Evolutionary conservation across 2,888 invertebrate species (phyloP), one percentile per base, ranked within the genome.

Genomic region (Panopea generosa): DNA sequence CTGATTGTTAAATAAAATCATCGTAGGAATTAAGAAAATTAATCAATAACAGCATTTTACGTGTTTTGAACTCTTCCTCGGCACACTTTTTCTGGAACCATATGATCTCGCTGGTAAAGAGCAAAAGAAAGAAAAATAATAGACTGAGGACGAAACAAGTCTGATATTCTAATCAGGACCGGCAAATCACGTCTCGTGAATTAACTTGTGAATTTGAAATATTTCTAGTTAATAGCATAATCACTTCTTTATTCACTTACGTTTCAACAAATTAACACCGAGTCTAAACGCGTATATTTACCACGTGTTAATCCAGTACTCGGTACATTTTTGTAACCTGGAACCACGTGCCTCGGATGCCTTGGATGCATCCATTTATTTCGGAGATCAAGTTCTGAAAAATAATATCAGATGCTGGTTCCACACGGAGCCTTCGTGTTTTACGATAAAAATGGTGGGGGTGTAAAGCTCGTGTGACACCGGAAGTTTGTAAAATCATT

Each of bases 211-310:
- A 65, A 65, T 77, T 73, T 63, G 60, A 66, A 49, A 45, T 47
- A 60, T 60, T 33, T 56, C 40, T 49, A 55, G 65, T 43, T 77
- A 77, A 73, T 71, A 77, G 53, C 50, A 61, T 72, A 77, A 77
- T 63, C 59, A 55, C 55, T 72, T 77, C 72, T 65, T 68, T 69
- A 77, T 77, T 72, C 69, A 55, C 72, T 60, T 43, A 45, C 60
- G 49, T 77, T 68, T 77, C 77, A 77, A 69, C 77, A 77, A 77
- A 77, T 77, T 77, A 72, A 67, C 76, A 66, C 76, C 29, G 14
- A 7, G 22, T 33, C 18, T 7, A 20, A n/a, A 56, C 33, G 38
- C 18, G 56, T 33, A 40, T 2, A 16, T 61, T 67, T 62, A 33
- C 18, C 60, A 45, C 56, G 56, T 61, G 49, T 66, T 53, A 43